These are phyloP conservation scores for Gymnogyps californianus DNA, from an alignment of 2,113 vertebrate species.

Conservation along the genomic window DNA sequence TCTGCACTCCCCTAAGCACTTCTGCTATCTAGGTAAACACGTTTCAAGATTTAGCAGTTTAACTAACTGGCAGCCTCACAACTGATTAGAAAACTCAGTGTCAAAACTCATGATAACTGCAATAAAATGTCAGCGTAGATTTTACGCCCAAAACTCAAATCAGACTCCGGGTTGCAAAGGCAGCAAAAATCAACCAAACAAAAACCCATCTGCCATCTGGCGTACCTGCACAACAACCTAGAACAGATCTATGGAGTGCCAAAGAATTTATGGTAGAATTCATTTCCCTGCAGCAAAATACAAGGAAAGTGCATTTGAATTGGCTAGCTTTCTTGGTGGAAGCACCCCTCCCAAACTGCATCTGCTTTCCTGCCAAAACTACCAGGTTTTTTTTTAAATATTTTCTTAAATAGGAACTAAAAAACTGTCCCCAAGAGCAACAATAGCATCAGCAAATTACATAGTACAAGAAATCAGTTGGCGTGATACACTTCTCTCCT, in stretches of 20 bases:
- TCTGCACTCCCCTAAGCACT: neutral
- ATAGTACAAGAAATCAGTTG: neutral
- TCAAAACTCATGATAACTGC: neutral
- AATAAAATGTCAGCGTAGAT: neutral
- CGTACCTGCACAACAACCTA: neutral
- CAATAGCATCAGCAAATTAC: conserved; percentile 4
- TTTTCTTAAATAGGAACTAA: neutral
- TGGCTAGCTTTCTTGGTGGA: neutral
- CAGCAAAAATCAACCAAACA: neutral
- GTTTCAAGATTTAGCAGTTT: neutral
- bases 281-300: neutral
- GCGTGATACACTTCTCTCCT: neutral
- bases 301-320: neutral
- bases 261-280: neutral
- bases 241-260: neutral
- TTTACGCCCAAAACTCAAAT: neutral
- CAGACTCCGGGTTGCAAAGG: neutral
- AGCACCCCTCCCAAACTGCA: neutral
- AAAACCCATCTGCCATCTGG: neutral
- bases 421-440: neutral
- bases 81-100: neutral
- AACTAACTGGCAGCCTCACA: neutral
- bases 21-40: neutral
- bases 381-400: neutral
- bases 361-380: neutral